phyloP scores from a whole-genome alignment of 2,797 vertebrate species.

The Emydoidea blandingii region DNA sequence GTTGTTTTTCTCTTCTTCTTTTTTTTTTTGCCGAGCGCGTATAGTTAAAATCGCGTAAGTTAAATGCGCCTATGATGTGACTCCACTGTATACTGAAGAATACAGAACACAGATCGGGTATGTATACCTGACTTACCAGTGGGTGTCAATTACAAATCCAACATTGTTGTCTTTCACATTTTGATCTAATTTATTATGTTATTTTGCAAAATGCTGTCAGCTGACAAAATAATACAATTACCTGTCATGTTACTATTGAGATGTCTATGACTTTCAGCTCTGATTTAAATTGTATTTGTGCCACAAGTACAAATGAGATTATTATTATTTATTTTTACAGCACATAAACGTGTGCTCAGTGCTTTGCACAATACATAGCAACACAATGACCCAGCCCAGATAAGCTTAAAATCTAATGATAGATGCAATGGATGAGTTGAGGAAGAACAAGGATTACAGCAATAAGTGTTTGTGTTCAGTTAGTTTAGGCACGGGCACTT shows the following conservation, averaged over 20 bases:
- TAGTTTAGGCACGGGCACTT: not conserved
- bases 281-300: not conserved
- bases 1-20: no score
- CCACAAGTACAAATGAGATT: not conserved
- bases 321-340: not conserved
- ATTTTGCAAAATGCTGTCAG: not conserved
- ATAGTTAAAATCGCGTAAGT: no score
- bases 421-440: not conserved
- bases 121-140: not conserved
- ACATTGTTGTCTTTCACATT: not conserved
- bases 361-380: not conserved
- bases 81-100: not conserved
- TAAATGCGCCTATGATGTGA: no score
- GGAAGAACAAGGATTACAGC: not conserved
- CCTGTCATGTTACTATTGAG: not conserved
- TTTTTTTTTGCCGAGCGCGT: no score
- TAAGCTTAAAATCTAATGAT: not conserved
- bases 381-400: not conserved
- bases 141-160: not conserved
- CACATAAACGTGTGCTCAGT: not conserved
- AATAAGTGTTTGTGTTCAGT: not conserved
- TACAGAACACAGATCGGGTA: not conserved
- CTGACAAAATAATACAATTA: not conserved
- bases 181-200: not conserved
- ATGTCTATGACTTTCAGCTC: not conserved